Conservation (phyloP, 2,888 invertebrate species). For the Exephanes ischioxanthus region DNA sequence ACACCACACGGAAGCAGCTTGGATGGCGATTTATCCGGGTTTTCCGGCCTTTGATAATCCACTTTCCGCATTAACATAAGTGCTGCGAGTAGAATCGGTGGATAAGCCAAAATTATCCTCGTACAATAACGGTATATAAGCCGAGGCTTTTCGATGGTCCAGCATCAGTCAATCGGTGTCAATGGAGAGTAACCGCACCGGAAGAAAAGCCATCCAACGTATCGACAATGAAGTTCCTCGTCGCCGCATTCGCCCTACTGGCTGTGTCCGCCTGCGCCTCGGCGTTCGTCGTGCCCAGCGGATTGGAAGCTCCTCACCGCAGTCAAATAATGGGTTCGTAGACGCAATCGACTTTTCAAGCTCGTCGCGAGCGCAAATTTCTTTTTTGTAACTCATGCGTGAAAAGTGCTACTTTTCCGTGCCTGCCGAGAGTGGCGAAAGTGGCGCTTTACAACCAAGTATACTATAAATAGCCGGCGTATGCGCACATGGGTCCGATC, state of each 20-base stretch:
- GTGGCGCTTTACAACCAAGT: too few relatives aligned
- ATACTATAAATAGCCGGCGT: too few relatives aligned
- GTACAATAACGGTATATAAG: slow-evolving; percentile 40
- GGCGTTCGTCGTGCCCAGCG: slow-evolving; percentile 18
- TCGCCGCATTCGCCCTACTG: slow-evolving; percentile 28
- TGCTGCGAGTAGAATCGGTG: not conserved
- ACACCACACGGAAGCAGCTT: not conserved
- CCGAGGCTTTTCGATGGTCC: not conserved
- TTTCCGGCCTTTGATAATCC: not conserved
- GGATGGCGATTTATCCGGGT: not conserved
- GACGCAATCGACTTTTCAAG: not conserved
- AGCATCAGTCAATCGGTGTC: slow-evolving; percentile 37
- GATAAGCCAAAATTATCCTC: slow-evolving; percentile 21
- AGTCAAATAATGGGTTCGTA: slow-evolving; percentile 42
- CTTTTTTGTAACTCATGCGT: not conserved
- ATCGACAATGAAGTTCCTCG: slow-evolving; percentile 52
- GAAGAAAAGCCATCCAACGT: not conserved
- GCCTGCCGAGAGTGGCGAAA: too few relatives aligned
- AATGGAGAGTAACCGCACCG: slow-evolving; percentile 9
- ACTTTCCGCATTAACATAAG: slow-evolving; percentile 11
- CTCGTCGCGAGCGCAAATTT: not conserved
- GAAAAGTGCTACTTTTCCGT: too few relatives aligned
- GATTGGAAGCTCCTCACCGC: not conserved
- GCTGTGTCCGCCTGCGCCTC: slow-evolving; percentile 26
- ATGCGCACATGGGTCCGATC: too few relatives aligned